A percentile compares a stretch with the other conserved stretches of the same genome.
Evolutionary conservation across 1,140 invertebrate species (phyloP).

Genomic region (Drosophila ogumai): DNA sequence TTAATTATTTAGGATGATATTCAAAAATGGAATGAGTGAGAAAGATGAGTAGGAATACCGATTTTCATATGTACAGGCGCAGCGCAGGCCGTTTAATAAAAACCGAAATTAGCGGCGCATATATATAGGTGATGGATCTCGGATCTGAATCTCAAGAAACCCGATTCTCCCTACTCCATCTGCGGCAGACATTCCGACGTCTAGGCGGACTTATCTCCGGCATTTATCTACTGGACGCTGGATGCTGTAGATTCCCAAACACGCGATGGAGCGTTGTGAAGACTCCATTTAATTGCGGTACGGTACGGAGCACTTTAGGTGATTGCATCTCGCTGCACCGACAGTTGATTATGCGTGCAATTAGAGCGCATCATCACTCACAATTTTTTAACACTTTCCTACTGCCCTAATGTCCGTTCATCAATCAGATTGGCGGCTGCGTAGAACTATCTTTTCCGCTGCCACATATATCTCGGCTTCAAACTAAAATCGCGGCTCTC

Average conservation of each 20-base stretch:
- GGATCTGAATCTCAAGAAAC: constrained; percentile 16
- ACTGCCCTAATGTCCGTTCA: constrained; percentile 75
- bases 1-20: constrained; percentile 81
- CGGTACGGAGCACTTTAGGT: constrained; percentile 50
- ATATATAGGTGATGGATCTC: constrained; percentile 41
- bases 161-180: constrained; percentile 4
- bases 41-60: constrained; percentile 71
- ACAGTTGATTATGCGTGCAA: constrained; percentile 75
- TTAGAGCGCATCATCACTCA: constrained; percentile 81
- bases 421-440: constrained; percentile 73
- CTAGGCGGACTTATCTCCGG: constrained; percentile 56
- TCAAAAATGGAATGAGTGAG: constrained; percentile 62
- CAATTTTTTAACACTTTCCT: constrained; percentile 79
- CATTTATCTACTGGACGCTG: constrained; percentile 52
- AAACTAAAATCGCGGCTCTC: constrained; percentile 49
- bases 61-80: constrained; percentile 58
- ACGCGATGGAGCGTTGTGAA: constrained; percentile 54
- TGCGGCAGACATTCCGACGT: constrained; percentile 68
- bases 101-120: constrained; percentile 76
- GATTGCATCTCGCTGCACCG: constrained; percentile 59
- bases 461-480: constrained; percentile 50
- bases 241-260: constrained; percentile 54
- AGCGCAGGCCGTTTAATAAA: constrained; percentile 73
- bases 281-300: constrained; percentile 71
- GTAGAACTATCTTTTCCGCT: constrained; percentile 58